These are phyloP conservation scores for Ormyrus rosae DNA, from an alignment of 2,888 invertebrate species.

Conservation along the genomic window DNA sequence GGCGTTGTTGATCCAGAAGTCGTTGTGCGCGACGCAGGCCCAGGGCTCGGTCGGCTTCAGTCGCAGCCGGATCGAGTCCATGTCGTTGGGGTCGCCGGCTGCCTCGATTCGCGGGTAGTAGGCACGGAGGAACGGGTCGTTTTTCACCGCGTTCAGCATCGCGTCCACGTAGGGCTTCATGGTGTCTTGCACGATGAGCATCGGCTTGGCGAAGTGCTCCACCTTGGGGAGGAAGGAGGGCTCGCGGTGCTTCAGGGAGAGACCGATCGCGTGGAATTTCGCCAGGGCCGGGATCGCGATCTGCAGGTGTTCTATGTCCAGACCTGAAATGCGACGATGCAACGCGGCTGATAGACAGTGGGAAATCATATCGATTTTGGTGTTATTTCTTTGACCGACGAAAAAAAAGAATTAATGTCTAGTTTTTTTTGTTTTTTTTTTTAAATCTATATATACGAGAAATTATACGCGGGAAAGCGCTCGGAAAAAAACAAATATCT, in stretches of 20 bases:
- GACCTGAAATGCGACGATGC: slow-evolving; percentile 62
- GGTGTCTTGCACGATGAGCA: slow-evolving; percentile 60
- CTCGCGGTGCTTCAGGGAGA: slow-evolving; percentile 76
- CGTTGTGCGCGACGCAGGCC: slow-evolving; percentile 42
- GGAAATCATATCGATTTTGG: too few species aligned
- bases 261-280: slow-evolving; percentile 79
- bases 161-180: slow-evolving; percentile 59
- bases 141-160: slow-evolving; percentile 62
- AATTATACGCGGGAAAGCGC: too few species aligned
- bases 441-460: too few species aligned
- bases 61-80: not conserved
- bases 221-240: slow-evolving; percentile 68
- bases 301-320: slow-evolving; percentile 77
- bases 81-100: not conserved
- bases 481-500: too few species aligned
- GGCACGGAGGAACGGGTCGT: slow-evolving; percentile 65
- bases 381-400: too few species aligned
- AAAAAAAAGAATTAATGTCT: too few species aligned
- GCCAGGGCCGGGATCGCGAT: slow-evolving; percentile 77
- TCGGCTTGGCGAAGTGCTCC: slow-evolving; percentile 64
- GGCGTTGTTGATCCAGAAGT: slow-evolving; percentile 81
- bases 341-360: too few species aligned
- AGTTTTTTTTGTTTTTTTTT: too few species aligned
- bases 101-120: slow-evolving; percentile 58
- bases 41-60: slow-evolving; percentile 25